Conservation (phyloP, 2,113 vertebrate genomes). For the Osmerus eperlanus region DNA sequence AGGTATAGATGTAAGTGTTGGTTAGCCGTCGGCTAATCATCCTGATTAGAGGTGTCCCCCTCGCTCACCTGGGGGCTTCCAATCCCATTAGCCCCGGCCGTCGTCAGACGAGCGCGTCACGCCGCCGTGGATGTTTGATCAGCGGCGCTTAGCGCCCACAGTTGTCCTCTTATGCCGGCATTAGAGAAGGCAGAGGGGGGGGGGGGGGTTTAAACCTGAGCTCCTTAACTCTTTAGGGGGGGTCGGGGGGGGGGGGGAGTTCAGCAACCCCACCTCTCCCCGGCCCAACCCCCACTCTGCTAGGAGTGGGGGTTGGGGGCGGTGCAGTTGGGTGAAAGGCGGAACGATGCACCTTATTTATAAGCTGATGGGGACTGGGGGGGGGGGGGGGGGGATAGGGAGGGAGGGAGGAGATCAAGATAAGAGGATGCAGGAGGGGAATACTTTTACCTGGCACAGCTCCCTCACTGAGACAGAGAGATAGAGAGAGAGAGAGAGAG, state of each 20-base stretch:
- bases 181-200: slow-evolving; percentile 43
- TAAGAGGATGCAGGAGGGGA: too few relatives aligned
- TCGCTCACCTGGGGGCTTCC: slow-evolving; percentile 77
- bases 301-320: slow-evolving; percentile 59
- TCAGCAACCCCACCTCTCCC: slow-evolving; percentile 59
- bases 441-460: too few relatives aligned
- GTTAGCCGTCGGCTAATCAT: slow-evolving; percentile 67
- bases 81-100: slow-evolving; percentile 77
- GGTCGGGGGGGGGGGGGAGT: slow-evolving; percentile 63
- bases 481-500: not conserved
- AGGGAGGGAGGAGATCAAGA: slow-evolving; percentile 2
- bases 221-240: slow-evolving; percentile 73
- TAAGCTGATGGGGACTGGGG: slow-evolving; percentile 23
- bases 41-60: slow-evolving; percentile 70
- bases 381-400: slow-evolving; percentile 11
- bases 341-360: slow-evolving; percentile 50
- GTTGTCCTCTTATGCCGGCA: slow-evolving; percentile 71
- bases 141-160: slow-evolving; percentile 74
- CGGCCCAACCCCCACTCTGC: slow-evolving; percentile 56
- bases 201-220: slow-evolving; percentile 68
- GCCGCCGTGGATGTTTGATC: slow-evolving; percentile 73
- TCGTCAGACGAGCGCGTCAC: slow-evolving; percentile 68
- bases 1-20: slow-evolving; percentile 46
- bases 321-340: slow-evolving; percentile 61
- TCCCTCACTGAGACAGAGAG: not conserved